Evolutionary conservation across 2,797 vertebrate genomes (phyloP).

Genomic region (Clarias platycephalus): DNA sequence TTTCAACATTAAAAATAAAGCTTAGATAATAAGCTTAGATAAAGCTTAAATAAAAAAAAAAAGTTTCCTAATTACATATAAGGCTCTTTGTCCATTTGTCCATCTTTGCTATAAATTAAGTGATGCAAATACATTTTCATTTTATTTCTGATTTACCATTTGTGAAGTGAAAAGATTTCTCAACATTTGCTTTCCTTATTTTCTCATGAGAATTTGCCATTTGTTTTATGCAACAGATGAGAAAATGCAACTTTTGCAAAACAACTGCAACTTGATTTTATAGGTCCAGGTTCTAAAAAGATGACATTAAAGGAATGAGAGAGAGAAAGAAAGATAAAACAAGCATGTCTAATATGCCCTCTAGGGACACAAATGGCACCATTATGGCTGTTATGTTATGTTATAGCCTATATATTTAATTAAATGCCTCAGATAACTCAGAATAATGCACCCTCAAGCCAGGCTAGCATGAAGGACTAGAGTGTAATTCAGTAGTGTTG

Average conservation of each 20-base stretch:
- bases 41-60: no score
- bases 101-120: neutral
- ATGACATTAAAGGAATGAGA: neutral
- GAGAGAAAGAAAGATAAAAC: neutral
- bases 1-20: neutral
- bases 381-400: neutral
- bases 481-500: neutral
- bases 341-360: conserved; percentile 26
- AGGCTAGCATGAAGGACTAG: no score
- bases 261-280: neutral
- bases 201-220: neutral
- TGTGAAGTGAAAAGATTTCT: neutral
- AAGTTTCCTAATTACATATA: neutral
- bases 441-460: neutral
- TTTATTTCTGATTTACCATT: neutral
- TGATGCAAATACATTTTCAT: neutral
- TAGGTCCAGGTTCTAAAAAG: neutral
- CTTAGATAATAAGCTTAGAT: neutral
- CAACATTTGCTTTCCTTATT: neutral
- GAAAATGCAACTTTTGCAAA: neutral
- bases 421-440: neutral
- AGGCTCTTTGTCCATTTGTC: neutral
- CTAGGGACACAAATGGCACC: conserved; percentile 21
- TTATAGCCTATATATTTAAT: neutral
- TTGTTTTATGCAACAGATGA: neutral